Base-by-base conservation (phyloP, 2,797 vertebrate genomes). In the Heliangelus exortis region DNA sequence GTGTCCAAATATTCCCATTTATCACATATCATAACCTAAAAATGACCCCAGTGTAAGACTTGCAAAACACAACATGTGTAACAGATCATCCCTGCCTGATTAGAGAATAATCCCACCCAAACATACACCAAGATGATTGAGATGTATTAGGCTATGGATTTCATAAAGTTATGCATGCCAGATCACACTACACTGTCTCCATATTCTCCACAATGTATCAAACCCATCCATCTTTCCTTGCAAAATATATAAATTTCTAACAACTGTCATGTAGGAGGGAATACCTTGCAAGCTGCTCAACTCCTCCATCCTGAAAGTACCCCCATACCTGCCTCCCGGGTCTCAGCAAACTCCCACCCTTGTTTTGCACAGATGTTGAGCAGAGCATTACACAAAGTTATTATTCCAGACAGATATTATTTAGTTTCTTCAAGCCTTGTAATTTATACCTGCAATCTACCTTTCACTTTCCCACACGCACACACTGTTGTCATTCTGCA, bases 391-490 rank as follows among this genome's bases (percentile, higher is more conserved):
- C 63, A 29, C 61, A 31, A 28, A 47, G 74, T 82, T 87, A 41
- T 65, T 80, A 74, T 67, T 94, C 84, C 81, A 67, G 74, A 73
- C 71, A 92, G 78, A 75, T 50, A 34, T 51, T 78, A 21, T 19
- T 66, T 83, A 55, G 48, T 36, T 82, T 90, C 86, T 84, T 94
- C 6, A 0, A 95, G 79, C 82, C 39, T 74, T 90, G 59, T 50
- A 28, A 84, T 65, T 87, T 84, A 67, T 90, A 76, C 77, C 80
- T 79, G 74, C 55, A 72, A 73, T 45, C 67, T 61, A 93, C 82
- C 61, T 72, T 85, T 33, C 87, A 19, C 7, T 91, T 74, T 93
- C 92, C 68, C 78, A 77, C 80, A 71, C 75, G 87, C 57, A 92
- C 0, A 0, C 14, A 78, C 75, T 79, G 19, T 45, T 80, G 59